Evolutionary conservation across 2,797 vertebrate genomes (phyloP).

Genomic region (Enteromius afrohamiltoni): DNA sequence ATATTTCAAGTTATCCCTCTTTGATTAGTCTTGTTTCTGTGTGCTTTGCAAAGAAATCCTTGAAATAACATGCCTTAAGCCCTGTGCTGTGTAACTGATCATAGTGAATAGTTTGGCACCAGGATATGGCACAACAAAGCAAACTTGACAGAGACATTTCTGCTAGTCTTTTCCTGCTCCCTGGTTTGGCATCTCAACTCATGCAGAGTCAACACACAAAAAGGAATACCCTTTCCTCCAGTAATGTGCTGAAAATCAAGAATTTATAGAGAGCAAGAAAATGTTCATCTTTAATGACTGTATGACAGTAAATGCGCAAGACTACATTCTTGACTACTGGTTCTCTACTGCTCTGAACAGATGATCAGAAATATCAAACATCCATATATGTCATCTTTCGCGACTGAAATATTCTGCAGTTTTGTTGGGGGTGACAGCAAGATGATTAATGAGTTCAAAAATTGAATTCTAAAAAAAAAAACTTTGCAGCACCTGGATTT

Average conservation of each 20-base stretch:
- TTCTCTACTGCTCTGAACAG: background rate
- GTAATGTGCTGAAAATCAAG: background rate
- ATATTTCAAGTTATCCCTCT: constrained; percentile 43
- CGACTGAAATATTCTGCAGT: background rate
- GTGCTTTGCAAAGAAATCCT: constrained; percentile 26
- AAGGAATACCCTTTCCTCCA: constrained; percentile 12
- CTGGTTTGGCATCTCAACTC: constrained; percentile 27
- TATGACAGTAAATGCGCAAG: background rate
- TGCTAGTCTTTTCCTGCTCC: constrained; percentile 40
- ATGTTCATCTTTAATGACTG: constrained; percentile 27
- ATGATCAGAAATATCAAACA: background rate
- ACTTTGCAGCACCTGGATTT: constrained; percentile 61
- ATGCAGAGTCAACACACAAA: constrained; percentile 14
- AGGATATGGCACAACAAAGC: constrained; percentile 46
- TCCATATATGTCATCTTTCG: background rate
- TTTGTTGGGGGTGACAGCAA: background rate
- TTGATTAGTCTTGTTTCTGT: constrained; percentile 44
- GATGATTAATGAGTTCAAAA: constrained; percentile 67
- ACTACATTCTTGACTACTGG: background rate
- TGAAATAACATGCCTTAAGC: constrained; percentile 49
- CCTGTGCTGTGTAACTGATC: constrained; percentile 38
- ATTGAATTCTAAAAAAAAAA: constrained; percentile 40
- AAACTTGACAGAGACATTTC: constrained; percentile 35
- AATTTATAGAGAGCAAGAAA: constrained; percentile 6
- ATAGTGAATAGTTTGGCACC: constrained; percentile 52